Evolutionary conservation across 1,140 invertebrate species (phyloP).

Genomic region (Planococcus citri): DNA sequence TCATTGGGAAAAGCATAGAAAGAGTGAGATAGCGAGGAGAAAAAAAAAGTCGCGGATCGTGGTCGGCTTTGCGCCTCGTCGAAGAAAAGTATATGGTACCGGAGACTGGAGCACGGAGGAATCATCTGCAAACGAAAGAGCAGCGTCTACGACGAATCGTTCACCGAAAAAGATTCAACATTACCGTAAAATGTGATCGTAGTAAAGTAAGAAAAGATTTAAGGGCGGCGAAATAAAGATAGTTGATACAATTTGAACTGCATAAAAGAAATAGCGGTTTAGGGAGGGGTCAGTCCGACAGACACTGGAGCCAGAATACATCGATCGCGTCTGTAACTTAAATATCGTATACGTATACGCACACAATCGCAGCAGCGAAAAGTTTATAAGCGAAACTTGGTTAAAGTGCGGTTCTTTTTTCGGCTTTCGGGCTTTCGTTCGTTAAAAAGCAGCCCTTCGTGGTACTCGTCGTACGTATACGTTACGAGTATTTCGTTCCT

Average conservation of each 20-base stretch:
- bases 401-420: constrained; percentile 18
- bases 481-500: too few relatives aligned
- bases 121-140: too few relatives aligned
- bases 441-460: too few relatives aligned
- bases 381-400: background rate
- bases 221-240: constrained; percentile 11
- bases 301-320: constrained; percentile 19
- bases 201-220: constrained; percentile 16
- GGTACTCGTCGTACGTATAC: too few relatives aligned
- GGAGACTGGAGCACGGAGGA: too few relatives aligned
- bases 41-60: too few relatives aligned
- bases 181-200: constrained; percentile 8
- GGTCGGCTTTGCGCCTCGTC: too few relatives aligned
- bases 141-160: background rate
- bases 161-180: background rate
- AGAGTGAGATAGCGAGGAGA: too few relatives aligned
- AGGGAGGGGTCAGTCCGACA: constrained; percentile 17
- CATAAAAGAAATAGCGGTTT: constrained; percentile 19
- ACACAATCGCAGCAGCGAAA: background rate
- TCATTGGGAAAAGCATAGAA: too few relatives aligned
- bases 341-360: background rate
- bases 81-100: too few relatives aligned
- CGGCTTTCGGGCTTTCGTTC: too few relatives aligned
- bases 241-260: constrained; percentile 19
- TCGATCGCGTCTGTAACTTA: constrained; percentile 15